phyloP scores from a whole-genome alignment of 2,797 vertebrate species.

The Macrochelys suwanniensis region DNA sequence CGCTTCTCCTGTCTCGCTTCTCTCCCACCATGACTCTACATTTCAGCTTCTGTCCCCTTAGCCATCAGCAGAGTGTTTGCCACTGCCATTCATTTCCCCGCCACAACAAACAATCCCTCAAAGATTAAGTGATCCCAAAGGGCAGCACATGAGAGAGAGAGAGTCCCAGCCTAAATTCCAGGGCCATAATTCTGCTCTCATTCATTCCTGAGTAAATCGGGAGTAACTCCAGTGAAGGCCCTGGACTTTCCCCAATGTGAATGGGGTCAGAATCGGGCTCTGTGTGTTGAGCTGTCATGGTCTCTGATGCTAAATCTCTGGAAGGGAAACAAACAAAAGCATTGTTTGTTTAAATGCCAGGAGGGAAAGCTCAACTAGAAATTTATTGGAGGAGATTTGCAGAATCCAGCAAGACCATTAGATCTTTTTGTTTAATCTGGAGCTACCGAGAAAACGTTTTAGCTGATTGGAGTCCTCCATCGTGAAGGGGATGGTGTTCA shows the following conservation, averaged over 20 bases:
- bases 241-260: background rate
- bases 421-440: background rate
- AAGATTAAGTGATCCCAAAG: background rate
- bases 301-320: background rate
- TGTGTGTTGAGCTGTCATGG: background rate
- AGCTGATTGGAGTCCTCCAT: background rate
- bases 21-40: background rate
- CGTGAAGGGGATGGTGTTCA: background rate
- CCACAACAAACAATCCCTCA: background rate
- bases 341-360: background rate
- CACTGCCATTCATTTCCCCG: background rate
- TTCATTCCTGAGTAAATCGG: background rate
- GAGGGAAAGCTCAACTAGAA: background rate
- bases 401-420: background rate
- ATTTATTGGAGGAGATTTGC: background rate
- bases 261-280: background rate
- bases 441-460: constrained; percentile 8
- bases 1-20: background rate
- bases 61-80: background rate
- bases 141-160: background rate
- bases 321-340: background rate
- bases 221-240: background rate
- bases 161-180: background rate
- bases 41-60: background rate
- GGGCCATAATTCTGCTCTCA: background rate